Evolutionary conservation across 2,888 invertebrate species (phyloP).

Genomic region (Drosophila phalerata): DNA sequence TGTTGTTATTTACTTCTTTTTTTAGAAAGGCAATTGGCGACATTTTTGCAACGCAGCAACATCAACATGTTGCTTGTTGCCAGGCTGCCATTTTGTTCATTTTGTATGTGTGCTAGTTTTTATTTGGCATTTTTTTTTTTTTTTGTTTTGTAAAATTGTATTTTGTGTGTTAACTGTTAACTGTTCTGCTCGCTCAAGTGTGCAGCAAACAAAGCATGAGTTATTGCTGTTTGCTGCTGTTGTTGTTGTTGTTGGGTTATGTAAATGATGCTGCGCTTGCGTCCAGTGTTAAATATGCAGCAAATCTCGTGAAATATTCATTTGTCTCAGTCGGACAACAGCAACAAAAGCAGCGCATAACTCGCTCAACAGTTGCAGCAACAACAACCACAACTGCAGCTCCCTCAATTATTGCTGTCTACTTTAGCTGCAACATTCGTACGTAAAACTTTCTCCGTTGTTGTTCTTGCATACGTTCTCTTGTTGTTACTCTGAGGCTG

Average conservation of each 20-base stretch:
- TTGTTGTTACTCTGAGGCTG: constrained; percentile 32
- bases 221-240: constrained; percentile 28
- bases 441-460: constrained; percentile 63
- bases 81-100: constrained; percentile 52
- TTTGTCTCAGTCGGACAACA: constrained; percentile 24
- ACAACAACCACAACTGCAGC: constrained; percentile 23
- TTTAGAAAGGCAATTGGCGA: constrained; percentile 78
- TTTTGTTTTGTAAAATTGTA: background rate
- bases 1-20: constrained; percentile 42
- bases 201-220: constrained; percentile 48
- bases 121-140: constrained; percentile 25
- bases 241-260: constrained; percentile 45
- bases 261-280: constrained; percentile 52
- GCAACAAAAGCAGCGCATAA: constrained; percentile 14
- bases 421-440: constrained; percentile 39
- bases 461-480: constrained; percentile 70
- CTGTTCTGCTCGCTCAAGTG: constrained; percentile 53
- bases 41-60: constrained; percentile 42
- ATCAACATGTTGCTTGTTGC: constrained; percentile 54
- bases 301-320: constrained; percentile 60
- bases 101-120: constrained; percentile 61
- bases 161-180: constrained; percentile 23
- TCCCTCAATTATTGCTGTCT: constrained; percentile 49
- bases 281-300: constrained; percentile 53
- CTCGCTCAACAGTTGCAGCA: constrained; percentile 27